Conservation (phyloP, 2,113 vertebrate genomes). For the Gallinago jamesoni region DNA sequence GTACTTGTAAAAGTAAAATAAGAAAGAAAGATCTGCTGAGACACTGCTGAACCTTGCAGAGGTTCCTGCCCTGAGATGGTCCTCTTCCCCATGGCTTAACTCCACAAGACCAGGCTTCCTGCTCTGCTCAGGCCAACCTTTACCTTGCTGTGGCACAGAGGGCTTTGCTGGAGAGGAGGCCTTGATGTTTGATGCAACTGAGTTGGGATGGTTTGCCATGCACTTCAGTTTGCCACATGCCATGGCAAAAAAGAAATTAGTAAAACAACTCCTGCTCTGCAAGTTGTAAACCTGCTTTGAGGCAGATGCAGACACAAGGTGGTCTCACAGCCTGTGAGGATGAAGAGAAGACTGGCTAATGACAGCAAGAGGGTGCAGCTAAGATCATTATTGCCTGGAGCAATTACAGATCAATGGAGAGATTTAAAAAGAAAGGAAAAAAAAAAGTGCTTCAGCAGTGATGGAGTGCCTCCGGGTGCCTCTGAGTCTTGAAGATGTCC, state of each 20-base stretch:
- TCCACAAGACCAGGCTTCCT: not conserved
- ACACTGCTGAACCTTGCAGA: not conserved
- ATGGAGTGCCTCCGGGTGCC: not conserved
- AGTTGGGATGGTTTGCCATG: not conserved
- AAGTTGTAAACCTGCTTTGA: not conserved
- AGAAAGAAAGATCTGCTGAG: not conserved
- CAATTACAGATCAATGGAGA: not conserved
- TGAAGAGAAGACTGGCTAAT: not conserved
- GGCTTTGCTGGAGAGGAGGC: not conserved
- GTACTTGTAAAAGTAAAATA: not conserved
- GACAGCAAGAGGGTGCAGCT: not conserved
- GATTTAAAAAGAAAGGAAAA: not conserved
- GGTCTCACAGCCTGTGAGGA: not conserved
- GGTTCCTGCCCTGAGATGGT: not conserved
- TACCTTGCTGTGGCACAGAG: not conserved
- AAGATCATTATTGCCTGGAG: not conserved
- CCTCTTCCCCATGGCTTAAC: not conserved
- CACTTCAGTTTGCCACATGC: not conserved
- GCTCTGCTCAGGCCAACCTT: not conserved
- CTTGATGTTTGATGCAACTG: not conserved
- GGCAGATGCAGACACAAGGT: not conserved
- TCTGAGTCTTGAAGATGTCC: not conserved
- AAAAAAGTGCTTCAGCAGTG: not conserved
- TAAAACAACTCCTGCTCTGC: not conserved
- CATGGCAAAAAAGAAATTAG: rapidly evolving